phyloP scores from a whole-genome alignment of 1,140 invertebrate genomes.

The Thereuonema tuberculata region DNA sequence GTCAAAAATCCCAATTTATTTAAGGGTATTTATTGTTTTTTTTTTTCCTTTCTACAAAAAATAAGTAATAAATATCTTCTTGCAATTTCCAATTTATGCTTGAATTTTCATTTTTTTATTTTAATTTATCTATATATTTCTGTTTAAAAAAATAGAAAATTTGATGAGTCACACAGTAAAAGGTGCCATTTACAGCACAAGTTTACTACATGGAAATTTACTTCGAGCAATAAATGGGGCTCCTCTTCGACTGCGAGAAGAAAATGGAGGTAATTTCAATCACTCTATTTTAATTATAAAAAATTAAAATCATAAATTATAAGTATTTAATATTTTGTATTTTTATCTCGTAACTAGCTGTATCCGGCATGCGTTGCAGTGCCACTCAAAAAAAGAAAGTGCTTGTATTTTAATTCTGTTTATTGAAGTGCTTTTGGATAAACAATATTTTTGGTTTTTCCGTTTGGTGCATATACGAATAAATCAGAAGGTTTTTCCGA shows the following conservation, averaged over 20 bases:
- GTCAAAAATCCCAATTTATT: not conserved
- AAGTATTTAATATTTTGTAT: no score
- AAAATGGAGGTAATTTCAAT: not conserved
- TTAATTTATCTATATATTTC: not conserved
- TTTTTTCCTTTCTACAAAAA: not conserved
- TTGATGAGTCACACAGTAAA: not conserved
- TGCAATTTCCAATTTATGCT: not conserved
- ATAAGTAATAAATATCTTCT: not conserved
- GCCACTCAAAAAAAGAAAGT: no score
- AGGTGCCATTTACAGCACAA: not conserved
- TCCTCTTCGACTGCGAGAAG: not conserved
- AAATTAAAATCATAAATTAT: no score
- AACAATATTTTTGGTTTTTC: no score
- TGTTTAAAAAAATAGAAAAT: not conserved
- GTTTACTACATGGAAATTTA: not conserved
- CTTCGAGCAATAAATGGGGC: not conserved
- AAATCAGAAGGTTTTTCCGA: no score
- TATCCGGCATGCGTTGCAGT: no score
- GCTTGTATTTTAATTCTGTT: no score
- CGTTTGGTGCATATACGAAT: no score
- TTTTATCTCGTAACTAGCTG: no score
- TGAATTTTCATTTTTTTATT: not conserved
- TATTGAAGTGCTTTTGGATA: no score
- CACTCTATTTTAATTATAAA: no score
- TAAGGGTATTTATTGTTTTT: not conserved